Conservation (phyloP, 2,113 vertebrate species). For the Nannospalax galili region DNA sequence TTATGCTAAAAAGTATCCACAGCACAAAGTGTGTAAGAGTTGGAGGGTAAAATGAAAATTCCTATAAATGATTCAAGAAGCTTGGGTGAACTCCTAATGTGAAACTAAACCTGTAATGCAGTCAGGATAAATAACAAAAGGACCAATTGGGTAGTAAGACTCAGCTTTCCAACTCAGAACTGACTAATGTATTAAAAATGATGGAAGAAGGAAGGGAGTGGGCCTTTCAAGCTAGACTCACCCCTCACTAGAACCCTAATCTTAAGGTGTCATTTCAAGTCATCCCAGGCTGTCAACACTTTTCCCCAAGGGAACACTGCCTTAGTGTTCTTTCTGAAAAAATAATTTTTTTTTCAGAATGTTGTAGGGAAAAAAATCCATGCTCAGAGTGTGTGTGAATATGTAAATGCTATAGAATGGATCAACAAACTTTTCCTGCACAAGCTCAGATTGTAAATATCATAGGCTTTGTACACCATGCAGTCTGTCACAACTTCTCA, state of each 20-base stretch:
- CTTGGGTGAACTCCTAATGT: constrained; percentile 76
- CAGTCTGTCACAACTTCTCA: neutral
- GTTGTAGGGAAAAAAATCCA: neutral
- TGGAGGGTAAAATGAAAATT: constrained; percentile 72
- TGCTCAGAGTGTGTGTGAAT: neutral
- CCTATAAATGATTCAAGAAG: constrained; percentile 80
- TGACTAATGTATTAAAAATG: constrained; percentile 56
- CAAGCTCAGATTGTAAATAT: neutral
- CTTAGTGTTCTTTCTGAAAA: neutral
- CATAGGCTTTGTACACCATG: neutral
- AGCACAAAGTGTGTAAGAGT: constrained; percentile 56
- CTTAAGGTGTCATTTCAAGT: constrained; percentile 40
- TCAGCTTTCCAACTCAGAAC: constrained; percentile 42
- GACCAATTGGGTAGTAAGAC: constrained; percentile 56
- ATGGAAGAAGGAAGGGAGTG: neutral
- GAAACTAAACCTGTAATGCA: constrained; percentile 79
- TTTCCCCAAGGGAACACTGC: neutral
- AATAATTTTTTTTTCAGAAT: neutral
- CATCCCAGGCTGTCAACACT: constrained; percentile 2
- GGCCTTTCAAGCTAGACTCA: neutral
- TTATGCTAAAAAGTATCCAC: constrained; percentile 50
- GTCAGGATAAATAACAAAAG: constrained; percentile 75
- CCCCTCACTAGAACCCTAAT: neutral
- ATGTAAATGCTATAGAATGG: neutral
- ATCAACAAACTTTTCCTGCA: constrained; percentile 6